These are phyloP conservation scores for Drosophila subsilvestris DNA, from an alignment of 2,888 invertebrate genomes.

Conservation along the genomic window DNA sequence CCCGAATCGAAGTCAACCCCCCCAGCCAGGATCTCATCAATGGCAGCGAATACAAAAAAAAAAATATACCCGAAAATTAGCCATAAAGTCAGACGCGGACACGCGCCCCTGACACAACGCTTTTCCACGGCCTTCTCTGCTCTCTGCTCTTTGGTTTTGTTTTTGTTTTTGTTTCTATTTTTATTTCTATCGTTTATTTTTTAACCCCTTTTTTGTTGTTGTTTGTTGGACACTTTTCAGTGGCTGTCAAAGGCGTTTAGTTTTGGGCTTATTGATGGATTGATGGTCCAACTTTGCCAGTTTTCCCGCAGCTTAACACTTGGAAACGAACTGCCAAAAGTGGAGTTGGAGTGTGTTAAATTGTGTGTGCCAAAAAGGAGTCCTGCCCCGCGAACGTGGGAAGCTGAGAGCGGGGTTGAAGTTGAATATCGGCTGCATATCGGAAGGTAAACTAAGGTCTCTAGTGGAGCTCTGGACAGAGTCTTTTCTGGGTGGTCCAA, in stretches of 20 bases:
- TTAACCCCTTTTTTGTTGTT: slow-evolving; percentile 21
- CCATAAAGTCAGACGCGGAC: slow-evolving; percentile 55
- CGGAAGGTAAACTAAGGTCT: no score
- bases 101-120: slow-evolving; percentile 65
- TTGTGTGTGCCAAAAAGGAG: slow-evolving; percentile 51
- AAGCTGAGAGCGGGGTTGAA: slow-evolving; percentile 23
- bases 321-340: slow-evolving; percentile 15
- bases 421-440: neutral
- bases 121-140: slow-evolving; percentile 21
- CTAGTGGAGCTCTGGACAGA: no score
- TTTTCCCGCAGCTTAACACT: slow-evolving; percentile 32
- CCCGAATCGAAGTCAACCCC: slow-evolving; percentile 38
- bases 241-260: slow-evolving; percentile 70
- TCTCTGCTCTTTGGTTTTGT: slow-evolving; percentile 4
- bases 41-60: slow-evolving; percentile 9
- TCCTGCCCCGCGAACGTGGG: slow-evolving; percentile 48
- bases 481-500: no score
- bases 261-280: slow-evolving; percentile 39
- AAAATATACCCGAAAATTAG: slow-evolving; percentile 24
- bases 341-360: slow-evolving; percentile 67
- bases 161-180: slow-evolving; percentile 13
- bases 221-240: slow-evolving; percentile 47
- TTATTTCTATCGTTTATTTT: slow-evolving; percentile 16
- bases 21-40: slow-evolving; percentile 7
- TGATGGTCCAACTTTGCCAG: slow-evolving; percentile 29